Base-by-base conservation (phyloP, 2,113 vertebrate genomes). In the Laticauda laticaudata region DNA sequence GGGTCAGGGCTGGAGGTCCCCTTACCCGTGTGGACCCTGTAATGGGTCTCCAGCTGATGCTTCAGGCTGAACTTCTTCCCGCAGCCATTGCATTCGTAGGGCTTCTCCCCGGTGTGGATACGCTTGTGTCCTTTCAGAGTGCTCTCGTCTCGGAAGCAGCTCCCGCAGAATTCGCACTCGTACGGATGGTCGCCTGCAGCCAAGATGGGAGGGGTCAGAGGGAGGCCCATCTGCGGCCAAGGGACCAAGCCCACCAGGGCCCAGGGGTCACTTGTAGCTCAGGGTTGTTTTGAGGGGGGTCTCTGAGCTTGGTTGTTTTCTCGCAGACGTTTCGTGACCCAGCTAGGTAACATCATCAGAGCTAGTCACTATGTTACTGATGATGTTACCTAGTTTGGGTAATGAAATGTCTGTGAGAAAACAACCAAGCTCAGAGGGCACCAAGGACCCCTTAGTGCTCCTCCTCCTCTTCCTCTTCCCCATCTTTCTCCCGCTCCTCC, bases 1-100 rank as follows among this genome's bases (percentile, higher is more conserved):
- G 5, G 56, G 56, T 20, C 48, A 51, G 48, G 57, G 12, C 0
- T 0, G 2, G 57, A 3, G 0, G 4, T 15, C 86, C 7, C 91
- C 81, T 64, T 97, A 99, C 99, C 99, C 98, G 99, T 99, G 97
- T 99, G 99, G 95, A 99, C 99, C 56, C 99, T 98, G 96, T 99
- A 99, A 98, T 99, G 99, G 90, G 99, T 99, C 98, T 99, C 99
- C 98, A 99, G 98, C 98, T 99, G 99, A 98, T 99, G 99, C 96
- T 99, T 99, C 96, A 99, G 99, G 98, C 99, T 99, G 98, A 99
- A 99, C 97, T 99, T 99, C 97, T 99, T 99, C 95, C 99, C 99
- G 0, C 99, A 99, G 96, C 99, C 99, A 0, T 99, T 99, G 98
- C 99, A 99, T 96, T 99, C 99, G 0, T 99, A 99, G 94, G 99